Conservation (phyloP, 2,888 invertebrate species). For the Mesochorus sp. region DNA sequence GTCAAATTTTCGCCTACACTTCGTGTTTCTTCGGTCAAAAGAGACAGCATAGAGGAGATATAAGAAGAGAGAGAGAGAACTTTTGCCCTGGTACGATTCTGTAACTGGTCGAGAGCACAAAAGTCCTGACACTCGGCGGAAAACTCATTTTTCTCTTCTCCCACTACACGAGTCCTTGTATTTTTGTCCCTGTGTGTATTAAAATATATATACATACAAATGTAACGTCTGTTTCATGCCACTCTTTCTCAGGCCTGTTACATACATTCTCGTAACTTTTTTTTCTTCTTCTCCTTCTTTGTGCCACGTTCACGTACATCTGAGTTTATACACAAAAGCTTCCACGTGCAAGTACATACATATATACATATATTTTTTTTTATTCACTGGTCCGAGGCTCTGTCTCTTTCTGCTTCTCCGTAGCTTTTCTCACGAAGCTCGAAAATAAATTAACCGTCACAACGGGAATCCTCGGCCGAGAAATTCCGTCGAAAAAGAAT, state of each 20-base stretch:
- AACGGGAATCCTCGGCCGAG: conserved; percentile 47
- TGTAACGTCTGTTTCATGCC: conserved; percentile 49
- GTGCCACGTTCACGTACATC: conserved; percentile 56
- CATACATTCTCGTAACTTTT: conserved; percentile 3
- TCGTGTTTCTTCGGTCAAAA: no score
- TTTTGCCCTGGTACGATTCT: conserved; percentile 40
- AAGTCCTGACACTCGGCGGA: conserved; percentile 62
- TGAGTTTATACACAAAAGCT: conserved; percentile 26
- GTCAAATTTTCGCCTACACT: not conserved
- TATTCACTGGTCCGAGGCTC: conserved; percentile 13
- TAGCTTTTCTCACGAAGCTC: conserved; percentile 46
- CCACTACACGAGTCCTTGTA: conserved; percentile 41
- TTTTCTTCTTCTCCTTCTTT: conserved; percentile 34
- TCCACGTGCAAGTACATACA: not conserved
- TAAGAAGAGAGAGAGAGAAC: conserved; percentile 28
- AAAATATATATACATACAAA: not conserved
- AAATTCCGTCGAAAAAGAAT: conserved; percentile 52
- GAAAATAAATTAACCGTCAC: conserved; percentile 60
- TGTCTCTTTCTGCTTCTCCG: not conserved
- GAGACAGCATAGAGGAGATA: no score
- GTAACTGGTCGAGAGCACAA: conserved; percentile 45
- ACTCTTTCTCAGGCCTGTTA: conserved; percentile 44
- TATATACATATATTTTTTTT: conserved; percentile 34
- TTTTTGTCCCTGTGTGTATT: conserved; percentile 2
- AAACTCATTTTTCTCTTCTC: conserved; percentile 61